A percentile compares a stretch with the other conserved stretches of the same genome.
phyloP scores from a whole-genome alignment of 1,140 invertebrate genomes.

The Kradibia gibbosae region DNA sequence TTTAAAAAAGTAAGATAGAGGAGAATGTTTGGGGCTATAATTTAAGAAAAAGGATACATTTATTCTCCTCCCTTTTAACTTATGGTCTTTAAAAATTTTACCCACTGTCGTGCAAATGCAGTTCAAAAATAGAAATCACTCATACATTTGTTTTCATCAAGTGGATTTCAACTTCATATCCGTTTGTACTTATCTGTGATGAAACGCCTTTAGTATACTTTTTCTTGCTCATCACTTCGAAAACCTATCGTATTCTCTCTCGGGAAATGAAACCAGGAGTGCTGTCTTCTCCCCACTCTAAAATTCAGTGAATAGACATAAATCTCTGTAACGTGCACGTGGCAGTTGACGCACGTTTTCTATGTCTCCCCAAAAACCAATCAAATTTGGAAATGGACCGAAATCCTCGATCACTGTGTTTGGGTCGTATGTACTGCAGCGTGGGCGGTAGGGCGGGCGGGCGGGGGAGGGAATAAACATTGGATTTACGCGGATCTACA shows the following conservation, averaged over 20 bases:
- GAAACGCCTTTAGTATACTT: not conserved
- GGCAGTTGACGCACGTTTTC: constrained; percentile 12
- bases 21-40: constrained; percentile 60
- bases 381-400: constrained; percentile 63
- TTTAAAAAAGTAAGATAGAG: constrained; percentile 44
- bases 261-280: constrained; percentile 8
- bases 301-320: constrained; percentile 57
- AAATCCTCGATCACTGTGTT: no score
- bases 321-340: constrained; percentile 61
- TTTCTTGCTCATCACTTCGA: constrained; percentile 6
- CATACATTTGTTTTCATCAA: constrained; percentile 36
- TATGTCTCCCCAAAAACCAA: constrained; percentile 57
- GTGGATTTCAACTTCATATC: constrained; percentile 57
- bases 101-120: not conserved
- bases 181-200: not conserved
- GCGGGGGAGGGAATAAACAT: no score
- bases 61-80: constrained; percentile 59
- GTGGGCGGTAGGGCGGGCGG: no score
- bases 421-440: no score
- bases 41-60: constrained; percentile 70
- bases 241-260: constrained; percentile 20
- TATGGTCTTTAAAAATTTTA: constrained; percentile 20
- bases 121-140: constrained; percentile 66
- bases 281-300: constrained; percentile 8
- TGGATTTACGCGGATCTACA: no score